Evolutionary conservation across 2,888 invertebrate species (phyloP).

Genomic region (Ophonus ardosiacus): DNA sequence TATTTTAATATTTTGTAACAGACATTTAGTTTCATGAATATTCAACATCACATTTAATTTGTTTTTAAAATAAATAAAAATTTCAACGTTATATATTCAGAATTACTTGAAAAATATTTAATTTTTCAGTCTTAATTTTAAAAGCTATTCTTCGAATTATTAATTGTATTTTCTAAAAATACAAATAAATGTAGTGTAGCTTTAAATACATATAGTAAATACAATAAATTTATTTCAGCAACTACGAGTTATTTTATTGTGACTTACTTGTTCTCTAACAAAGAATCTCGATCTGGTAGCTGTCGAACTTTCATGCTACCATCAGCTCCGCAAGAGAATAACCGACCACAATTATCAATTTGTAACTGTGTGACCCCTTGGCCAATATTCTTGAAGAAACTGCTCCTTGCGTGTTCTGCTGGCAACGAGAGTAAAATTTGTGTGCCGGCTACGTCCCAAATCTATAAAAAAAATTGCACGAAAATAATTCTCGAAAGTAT

Average conservation of each 20-base stretch:
- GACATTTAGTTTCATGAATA: constrained; percentile 18
- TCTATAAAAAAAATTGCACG: constrained; percentile 78
- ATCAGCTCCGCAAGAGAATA: constrained; percentile 99
- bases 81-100: constrained; percentile 24
- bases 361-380: constrained; percentile 97
- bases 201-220: constrained; percentile 34
- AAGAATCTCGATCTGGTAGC: constrained; percentile 87
- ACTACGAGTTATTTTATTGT: background rate
- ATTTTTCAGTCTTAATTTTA: constrained; percentile 44
- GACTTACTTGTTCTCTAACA: constrained; percentile 67
- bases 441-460: constrained; percentile 95
- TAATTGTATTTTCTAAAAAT: constrained; percentile 16
- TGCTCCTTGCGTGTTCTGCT: constrained; percentile 96
- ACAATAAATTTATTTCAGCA: constrained; percentile 3
- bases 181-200: constrained; percentile 25
- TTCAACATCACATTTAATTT: constrained; percentile 35
- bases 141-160: constrained; percentile 22
- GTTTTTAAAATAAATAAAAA: constrained; percentile 22
- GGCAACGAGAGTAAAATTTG: constrained; percentile 92
- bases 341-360: constrained; percentile 91
- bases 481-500: background rate
- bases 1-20: constrained; percentile 13
- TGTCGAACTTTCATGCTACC: constrained; percentile 98
- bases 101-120: constrained; percentile 31
- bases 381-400: constrained; percentile 98